A percentile compares a stretch with the other conserved stretches of the same genome.
Conservation (phyloP, 2,888 invertebrate genomes). For the Drosophila planitibia region DNA sequence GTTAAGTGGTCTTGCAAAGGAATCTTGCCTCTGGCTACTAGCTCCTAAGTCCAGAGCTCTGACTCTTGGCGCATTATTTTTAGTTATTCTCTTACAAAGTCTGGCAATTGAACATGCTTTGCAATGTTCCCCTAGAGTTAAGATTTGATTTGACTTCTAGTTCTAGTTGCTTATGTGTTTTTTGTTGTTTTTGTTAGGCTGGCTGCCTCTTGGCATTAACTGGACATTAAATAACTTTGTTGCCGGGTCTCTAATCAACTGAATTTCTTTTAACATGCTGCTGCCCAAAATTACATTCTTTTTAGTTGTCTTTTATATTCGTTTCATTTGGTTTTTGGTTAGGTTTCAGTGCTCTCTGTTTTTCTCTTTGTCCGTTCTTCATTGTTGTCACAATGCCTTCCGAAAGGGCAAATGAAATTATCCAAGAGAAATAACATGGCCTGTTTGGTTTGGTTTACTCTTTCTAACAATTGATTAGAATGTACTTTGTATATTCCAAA, state of each 20-base stretch:
- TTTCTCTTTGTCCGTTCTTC: slow-evolving; percentile 16
- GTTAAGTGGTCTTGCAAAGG: slow-evolving; percentile 39
- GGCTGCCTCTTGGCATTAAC: slow-evolving; percentile 59
- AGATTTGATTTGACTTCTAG: slow-evolving; percentile 34
- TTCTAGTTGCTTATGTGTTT: slow-evolving; percentile 4
- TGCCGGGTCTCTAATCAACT: slow-evolving; percentile 44
- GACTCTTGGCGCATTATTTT: slow-evolving; percentile 13
- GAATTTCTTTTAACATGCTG: slow-evolving; percentile 26
- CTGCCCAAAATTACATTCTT: slow-evolving; percentile 35
- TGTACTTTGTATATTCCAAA: slow-evolving; percentile 31
- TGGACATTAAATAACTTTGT: slow-evolving; percentile 72
- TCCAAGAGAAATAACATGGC: slow-evolving; percentile 46
- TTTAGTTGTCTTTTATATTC: slow-evolving; percentile 33
- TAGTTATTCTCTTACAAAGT: slow-evolving; percentile 49
- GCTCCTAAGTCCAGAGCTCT: slow-evolving; percentile 7
- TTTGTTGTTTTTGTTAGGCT: slow-evolving; percentile 6
- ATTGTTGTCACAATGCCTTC: slow-evolving; percentile 47
- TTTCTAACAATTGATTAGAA: slow-evolving; percentile 53
- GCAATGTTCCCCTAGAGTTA: slow-evolving; percentile 12
- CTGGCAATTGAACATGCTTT: slow-evolving; percentile 69
- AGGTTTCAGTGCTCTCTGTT: slow-evolving; percentile 1
- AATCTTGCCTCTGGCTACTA: neutral
- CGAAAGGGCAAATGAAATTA: slow-evolving; percentile 58
- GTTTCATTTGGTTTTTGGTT: slow-evolving; percentile 27
- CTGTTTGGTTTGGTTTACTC: slow-evolving; percentile 26